Evolutionary conservation across 2,888 invertebrate species (phyloP).

Genomic region (Tridacna gigas): DNA sequence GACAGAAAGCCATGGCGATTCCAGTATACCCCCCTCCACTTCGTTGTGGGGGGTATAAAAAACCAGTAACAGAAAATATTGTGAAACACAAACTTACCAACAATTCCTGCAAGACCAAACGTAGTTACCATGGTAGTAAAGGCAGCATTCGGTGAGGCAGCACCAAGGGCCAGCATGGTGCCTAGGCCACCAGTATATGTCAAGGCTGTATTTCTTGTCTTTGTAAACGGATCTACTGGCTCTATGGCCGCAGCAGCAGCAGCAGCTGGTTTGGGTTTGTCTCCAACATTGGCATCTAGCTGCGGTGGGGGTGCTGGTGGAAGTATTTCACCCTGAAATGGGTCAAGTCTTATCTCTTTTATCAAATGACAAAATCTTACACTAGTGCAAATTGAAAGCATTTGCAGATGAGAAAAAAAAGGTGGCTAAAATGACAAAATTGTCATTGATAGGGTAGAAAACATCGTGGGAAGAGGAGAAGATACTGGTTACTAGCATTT

Average conservation of each 20-base stretch:
- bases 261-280: slow-evolving; percentile 68
- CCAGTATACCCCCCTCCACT: too few relatives aligned
- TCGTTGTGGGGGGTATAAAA: too few relatives aligned
- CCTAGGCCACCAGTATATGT: slow-evolving; percentile 82
- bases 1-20: too few relatives aligned
- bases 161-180: slow-evolving; percentile 88
- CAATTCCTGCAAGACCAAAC: slow-evolving; percentile 92
- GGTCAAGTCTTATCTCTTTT: too few relatives aligned
- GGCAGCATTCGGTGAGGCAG: slow-evolving; percentile 92
- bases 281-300: slow-evolving; percentile 85
- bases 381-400: too few relatives aligned
- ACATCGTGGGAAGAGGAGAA: not conserved
- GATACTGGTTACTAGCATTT: not conserved
- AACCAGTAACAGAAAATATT: too few relatives aligned
- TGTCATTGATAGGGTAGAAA: not conserved
- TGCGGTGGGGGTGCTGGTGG: slow-evolving; percentile 87
- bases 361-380: too few relatives aligned
- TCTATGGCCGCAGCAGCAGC: slow-evolving; percentile 71
- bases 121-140: slow-evolving; percentile 95
- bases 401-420: too few relatives aligned
- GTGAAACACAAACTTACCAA: slow-evolving; percentile 86
- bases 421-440: too few relatives aligned
- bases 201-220: slow-evolving; percentile 86
- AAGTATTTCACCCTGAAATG: slow-evolving; percentile 88
- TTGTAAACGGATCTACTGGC: slow-evolving; percentile 89